phyloP scores from a whole-genome alignment of 2,888 invertebrate genomes.

The Minunthozetes semirufus region DNA sequence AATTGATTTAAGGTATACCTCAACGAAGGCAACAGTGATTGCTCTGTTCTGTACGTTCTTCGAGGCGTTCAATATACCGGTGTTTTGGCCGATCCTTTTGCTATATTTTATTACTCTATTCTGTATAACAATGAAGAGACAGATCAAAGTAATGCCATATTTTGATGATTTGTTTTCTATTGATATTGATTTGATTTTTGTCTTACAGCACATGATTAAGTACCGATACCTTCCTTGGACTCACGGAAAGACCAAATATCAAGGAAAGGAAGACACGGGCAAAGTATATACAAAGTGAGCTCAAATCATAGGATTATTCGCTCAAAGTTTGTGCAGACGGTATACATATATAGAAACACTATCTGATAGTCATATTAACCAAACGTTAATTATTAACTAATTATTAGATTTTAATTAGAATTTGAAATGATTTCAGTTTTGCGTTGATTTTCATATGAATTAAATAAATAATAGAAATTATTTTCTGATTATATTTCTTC shows the following conservation, averaged over 20 bases:
- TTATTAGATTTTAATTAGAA: not conserved
- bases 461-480: not conserved
- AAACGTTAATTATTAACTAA: not conserved
- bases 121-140: slow-evolving; percentile 98
- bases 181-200: not conserved
- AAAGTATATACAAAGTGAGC: slow-evolving; percentile 41
- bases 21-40: slow-evolving; percentile 84
- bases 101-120: slow-evolving; percentile 99
- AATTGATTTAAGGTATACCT: slow-evolving; percentile 61
- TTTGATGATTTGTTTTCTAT: not conserved
- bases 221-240: slow-evolving; percentile 98
- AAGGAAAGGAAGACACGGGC: slow-evolving; percentile 43
- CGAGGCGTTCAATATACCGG: slow-evolving; percentile 96
- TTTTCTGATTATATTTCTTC: not conserved
- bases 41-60: slow-evolving; percentile 90
- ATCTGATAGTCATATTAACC: not conserved
- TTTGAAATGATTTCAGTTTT: not conserved
- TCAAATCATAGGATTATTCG: slow-evolving; percentile 36
- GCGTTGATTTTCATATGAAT: not conserved
- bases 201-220: slow-evolving; percentile 94
- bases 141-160: slow-evolving; percentile 77
- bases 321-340: slow-evolving; percentile 24
- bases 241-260: slow-evolving; percentile 65
- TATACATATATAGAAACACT: not conserved
- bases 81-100: slow-evolving; percentile 99